Evolutionary conservation across 2,113 vertebrate species (phyloP).

Genomic region (Melanostigma gelatinosum): DNA sequence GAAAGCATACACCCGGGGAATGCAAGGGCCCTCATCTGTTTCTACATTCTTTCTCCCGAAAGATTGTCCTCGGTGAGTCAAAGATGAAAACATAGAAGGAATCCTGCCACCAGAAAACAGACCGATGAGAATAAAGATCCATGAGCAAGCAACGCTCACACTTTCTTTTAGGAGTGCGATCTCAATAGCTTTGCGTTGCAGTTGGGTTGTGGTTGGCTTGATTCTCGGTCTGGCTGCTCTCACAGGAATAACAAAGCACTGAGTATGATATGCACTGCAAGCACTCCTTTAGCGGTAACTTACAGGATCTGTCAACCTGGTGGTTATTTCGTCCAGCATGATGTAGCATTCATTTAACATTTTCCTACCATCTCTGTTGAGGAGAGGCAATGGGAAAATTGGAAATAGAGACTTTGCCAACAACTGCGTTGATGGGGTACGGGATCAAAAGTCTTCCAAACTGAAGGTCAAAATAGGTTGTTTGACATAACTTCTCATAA

Average conservation of each 20-base stretch:
- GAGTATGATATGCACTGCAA: neutral
- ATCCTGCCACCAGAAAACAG: slow-evolving; percentile 20
- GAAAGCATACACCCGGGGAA: slow-evolving; percentile 64
- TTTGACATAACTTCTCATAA: neutral
- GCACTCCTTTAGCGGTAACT: neutral
- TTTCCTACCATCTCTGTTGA: neutral
- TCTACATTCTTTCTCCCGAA: slow-evolving; percentile 37
- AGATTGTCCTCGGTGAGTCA: slow-evolving; percentile 31
- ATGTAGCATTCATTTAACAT: neutral
- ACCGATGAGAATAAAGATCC: slow-evolving; percentile 29
- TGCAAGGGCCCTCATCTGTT: slow-evolving; percentile 64
- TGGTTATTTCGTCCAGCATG: neutral
- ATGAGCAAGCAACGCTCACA: slow-evolving; percentile 31
- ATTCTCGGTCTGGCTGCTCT: slow-evolving; percentile 12
- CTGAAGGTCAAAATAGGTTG: neutral
- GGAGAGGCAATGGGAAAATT: neutral
- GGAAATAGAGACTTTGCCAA: neutral
- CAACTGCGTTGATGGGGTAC: neutral
- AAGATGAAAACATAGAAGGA: slow-evolving; percentile 52
- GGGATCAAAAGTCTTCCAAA: neutral
- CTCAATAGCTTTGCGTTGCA: slow-evolving; percentile 7
- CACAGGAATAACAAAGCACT: slow-evolving; percentile 12
- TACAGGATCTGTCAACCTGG: neutral
- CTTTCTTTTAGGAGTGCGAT: slow-evolving; percentile 34
- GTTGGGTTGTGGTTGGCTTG: slow-evolving; percentile 20